A percentile compares a stretch with the other conserved stretches of the same genome.
These are phyloP conservation scores for Paraplagusia blochii DNA, from an alignment of 2,113 vertebrate genomes.

Conservation along the genomic window DNA sequence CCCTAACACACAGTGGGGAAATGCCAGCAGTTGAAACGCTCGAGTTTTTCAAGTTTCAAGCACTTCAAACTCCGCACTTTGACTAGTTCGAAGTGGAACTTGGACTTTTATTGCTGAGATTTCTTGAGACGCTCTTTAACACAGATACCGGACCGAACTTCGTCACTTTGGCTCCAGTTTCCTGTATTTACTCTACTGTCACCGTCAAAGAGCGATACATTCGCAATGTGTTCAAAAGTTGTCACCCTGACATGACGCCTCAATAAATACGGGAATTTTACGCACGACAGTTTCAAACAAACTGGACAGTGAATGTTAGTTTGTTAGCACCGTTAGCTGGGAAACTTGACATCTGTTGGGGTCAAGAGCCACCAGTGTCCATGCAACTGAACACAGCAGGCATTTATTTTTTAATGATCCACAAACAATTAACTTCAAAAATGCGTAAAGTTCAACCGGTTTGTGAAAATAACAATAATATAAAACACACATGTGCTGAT, in stretches of 20 bases:
- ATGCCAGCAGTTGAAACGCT: too few relatives aligned
- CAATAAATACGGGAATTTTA: neutral
- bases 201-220: neutral
- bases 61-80: too few relatives aligned
- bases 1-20: neutral
- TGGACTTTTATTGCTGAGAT: too few relatives aligned
- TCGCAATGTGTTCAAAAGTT: neutral
- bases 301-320: neutral
- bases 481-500: conserved; percentile 30
- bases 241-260: neutral
- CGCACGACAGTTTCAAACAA: neutral
- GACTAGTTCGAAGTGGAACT: too few relatives aligned
- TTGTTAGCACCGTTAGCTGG: conserved; percentile 35
- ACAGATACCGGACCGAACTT: too few relatives aligned
- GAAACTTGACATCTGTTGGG: conserved; percentile 58
- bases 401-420: neutral
- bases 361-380: neutral
- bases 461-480: neutral
- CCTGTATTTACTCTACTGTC: too few relatives aligned
- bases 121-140: too few relatives aligned
- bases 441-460: neutral
- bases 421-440: neutral
- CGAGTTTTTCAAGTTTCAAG: too few relatives aligned
- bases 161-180: too few relatives aligned
- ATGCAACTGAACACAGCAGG: rapidly evolving